Evolutionary conservation across 2,888 invertebrate species (phyloP).

Genomic region (Mayetiola destructor): DNA sequence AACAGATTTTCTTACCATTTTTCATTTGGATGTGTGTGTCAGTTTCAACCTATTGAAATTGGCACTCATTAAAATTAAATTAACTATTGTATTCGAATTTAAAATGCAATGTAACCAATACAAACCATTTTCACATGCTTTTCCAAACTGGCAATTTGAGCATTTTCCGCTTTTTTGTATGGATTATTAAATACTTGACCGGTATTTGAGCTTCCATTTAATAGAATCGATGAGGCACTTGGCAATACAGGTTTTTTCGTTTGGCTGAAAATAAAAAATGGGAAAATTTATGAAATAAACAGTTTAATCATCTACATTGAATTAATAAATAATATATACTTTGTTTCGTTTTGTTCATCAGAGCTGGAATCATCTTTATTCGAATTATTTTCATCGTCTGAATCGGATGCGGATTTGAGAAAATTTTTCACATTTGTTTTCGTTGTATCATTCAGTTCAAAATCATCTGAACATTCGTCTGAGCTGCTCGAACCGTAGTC

Average conservation of each 20-base stretch:
- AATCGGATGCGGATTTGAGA: neutral
- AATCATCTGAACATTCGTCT: neutral
- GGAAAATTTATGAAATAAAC: neutral
- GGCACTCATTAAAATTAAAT: constrained; percentile 19
- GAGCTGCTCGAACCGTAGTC: neutral
- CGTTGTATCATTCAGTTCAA: neutral
- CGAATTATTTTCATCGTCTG: neutral
- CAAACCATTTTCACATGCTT: constrained; percentile 83
- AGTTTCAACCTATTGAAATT: constrained; percentile 39
- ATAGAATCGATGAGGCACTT: constrained; percentile 26
- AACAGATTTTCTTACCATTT: constrained; percentile 80
- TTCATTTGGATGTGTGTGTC: constrained; percentile 61
- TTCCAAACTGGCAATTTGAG: constrained; percentile 72
- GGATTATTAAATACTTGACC: constrained; percentile 65
- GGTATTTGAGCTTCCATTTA: constrained; percentile 21
- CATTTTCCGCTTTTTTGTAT: constrained; percentile 70
- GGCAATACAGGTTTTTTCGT: constrained; percentile 21
- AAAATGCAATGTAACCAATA: neutral
- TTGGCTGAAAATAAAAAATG: neutral
- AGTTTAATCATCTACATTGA: no score
- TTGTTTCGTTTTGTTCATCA: neutral
- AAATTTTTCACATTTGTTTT: constrained; percentile 1
- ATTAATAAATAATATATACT: neutral
- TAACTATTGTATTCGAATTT: neutral
- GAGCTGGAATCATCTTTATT: neutral